Conservation (phyloP, 37 sponge, comb jelly and placozoan species). For the Diacarnus erythraeanus region DNA sequence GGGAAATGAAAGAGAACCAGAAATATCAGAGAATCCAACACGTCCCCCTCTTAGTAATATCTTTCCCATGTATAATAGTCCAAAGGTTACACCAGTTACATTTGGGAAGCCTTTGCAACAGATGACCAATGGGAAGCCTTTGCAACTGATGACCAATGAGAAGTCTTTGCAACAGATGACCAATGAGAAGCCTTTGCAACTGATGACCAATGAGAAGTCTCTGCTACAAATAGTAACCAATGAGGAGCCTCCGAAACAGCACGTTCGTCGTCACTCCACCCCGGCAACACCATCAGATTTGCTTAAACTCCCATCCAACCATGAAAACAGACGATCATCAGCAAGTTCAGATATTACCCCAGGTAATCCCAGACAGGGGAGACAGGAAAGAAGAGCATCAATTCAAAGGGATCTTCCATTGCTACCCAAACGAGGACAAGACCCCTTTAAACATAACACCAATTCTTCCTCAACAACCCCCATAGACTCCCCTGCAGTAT, state of each 20-base stretch:
- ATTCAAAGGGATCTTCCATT: background rate
- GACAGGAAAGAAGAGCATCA: slow-evolving; percentile 12
- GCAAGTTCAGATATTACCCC: background rate
- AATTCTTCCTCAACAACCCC: background rate
- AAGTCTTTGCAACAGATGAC: background rate
- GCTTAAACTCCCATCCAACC: background rate
- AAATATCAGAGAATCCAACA: background rate
- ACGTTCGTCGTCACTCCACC: background rate
- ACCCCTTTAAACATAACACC: background rate
- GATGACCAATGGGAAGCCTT: background rate
- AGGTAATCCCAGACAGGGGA: background rate
- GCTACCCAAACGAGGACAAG: background rate
- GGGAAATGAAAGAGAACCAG: background rate
- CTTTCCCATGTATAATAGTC: slow-evolving; percentile 27
- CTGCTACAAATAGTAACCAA: no score
- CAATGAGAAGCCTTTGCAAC: background rate
- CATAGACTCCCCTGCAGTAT: background rate
- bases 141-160: no score
- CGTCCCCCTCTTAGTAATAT: slow-evolving; percentile 27
- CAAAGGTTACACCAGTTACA: no score
- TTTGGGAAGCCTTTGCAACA: background rate
- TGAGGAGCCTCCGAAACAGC: no score
- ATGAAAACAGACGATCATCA: background rate
- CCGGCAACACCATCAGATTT: background rate
- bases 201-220: background rate